Conservation (phyloP, 2,113 vertebrate species). For the Eudorcas thomsonii region DNA sequence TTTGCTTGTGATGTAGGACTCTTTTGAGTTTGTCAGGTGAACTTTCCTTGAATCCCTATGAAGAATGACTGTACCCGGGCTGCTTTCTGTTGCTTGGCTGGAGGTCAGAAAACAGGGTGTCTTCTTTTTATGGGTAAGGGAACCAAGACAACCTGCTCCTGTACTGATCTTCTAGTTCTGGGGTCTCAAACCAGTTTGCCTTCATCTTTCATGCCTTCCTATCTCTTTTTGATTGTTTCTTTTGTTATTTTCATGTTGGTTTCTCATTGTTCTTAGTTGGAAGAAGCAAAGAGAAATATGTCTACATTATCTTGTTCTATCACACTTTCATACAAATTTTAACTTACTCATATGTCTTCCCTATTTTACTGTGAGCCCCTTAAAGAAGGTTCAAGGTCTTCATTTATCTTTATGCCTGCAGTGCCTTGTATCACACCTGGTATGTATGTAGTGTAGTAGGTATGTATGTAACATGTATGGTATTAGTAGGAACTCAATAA, state of each 20-base stretch:
- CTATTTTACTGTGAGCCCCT: not conserved
- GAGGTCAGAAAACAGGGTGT: not conserved
- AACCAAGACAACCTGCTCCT: not conserved
- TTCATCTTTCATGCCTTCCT: not conserved
- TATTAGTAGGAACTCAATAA: not conserved
- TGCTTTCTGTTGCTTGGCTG: not conserved
- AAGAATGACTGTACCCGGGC: fast-evolving
- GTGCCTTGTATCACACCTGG: not conserved
- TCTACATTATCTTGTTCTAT: not conserved
- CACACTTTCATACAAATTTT: not conserved
- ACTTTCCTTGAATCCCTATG: not conserved
- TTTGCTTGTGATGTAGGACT: not conserved
- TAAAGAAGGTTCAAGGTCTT: not conserved
- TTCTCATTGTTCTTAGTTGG: not conserved
- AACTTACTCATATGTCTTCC: not conserved
- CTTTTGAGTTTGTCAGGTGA: not conserved
- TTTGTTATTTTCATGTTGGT: not conserved
- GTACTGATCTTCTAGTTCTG: not conserved
- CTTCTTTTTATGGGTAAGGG: not conserved
- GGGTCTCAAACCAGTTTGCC: not conserved
- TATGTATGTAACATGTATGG: not conserved
- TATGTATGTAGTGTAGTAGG: not conserved
- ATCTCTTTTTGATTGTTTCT: not conserved
- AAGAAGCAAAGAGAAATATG: not conserved
- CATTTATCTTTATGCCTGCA: not conserved